Conservation (phyloP, 2,797 vertebrate species). For the Lepus townsendii region DNA sequence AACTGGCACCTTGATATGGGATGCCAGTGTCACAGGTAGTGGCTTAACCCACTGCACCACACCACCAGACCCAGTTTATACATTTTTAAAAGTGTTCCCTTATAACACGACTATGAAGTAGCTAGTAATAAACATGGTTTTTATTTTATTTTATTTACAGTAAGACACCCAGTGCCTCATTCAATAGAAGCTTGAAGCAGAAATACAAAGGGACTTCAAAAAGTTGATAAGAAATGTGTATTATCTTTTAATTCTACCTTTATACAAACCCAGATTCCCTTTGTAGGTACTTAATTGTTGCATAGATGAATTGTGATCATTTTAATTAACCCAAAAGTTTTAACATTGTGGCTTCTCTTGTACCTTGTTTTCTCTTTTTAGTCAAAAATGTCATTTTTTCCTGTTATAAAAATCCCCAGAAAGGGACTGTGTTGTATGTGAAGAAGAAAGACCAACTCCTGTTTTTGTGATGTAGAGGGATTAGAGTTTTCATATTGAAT, state of each 20-base stretch:
- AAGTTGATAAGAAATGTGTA: no score
- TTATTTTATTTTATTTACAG: slow-evolving; percentile 63
- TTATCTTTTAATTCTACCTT: no score
- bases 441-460: slow-evolving; percentile 53
- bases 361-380: slow-evolving; percentile 41
- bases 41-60: no score
- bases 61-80: not conserved
- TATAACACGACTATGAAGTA: slow-evolving; percentile 8
- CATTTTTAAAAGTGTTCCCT: not conserved
- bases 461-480: slow-evolving; percentile 33
- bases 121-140: slow-evolving; percentile 43
- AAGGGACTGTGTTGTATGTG: not conserved
- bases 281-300: not conserved
- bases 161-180: not conserved
- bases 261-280: no score
- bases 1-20: no score
- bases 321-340: slow-evolving; percentile 35
- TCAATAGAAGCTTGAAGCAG: slow-evolving; percentile 22
- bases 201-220: not conserved
- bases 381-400: slow-evolving; percentile 20
- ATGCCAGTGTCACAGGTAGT: no score
- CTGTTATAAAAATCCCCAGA: slow-evolving; percentile 15
- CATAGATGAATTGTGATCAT: not conserved
- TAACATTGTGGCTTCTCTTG: not conserved
- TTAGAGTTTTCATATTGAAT: slow-evolving; percentile 12